Evolutionary conservation across 1,140 invertebrate species (phyloP).

Genomic region (Panonychus citri): DNA sequence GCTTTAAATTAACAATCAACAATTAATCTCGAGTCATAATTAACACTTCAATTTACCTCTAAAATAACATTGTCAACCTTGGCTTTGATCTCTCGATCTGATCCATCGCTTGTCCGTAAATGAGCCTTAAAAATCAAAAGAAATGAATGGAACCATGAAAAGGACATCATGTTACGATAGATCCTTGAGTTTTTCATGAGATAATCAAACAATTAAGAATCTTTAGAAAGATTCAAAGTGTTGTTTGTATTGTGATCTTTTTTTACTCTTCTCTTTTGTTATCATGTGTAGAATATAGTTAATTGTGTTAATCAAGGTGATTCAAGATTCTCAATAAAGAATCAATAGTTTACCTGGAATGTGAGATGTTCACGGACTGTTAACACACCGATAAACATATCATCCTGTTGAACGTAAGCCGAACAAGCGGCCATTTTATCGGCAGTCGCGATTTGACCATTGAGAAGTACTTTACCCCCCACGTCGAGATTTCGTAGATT

Average conservation of each 20-base stretch:
- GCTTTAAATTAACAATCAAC: conserved; percentile 26
- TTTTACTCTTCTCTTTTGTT: no score
- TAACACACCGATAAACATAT: conserved; percentile 72
- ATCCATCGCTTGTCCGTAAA: conserved; percentile 44
- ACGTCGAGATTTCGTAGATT: conserved; percentile 39
- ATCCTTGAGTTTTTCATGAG: not conserved
- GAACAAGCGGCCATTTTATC: conserved; percentile 46
- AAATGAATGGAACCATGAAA: conserved; percentile 26
- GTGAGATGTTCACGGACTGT: conserved; percentile 69
- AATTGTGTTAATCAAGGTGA: no score
- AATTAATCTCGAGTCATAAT: not conserved
- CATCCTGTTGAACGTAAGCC: conserved; percentile 86
- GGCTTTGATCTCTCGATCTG: conserved; percentile 46
- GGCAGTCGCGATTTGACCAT: conserved; percentile 18
- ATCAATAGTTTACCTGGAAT: conserved; percentile 45
- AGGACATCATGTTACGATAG: not conserved
- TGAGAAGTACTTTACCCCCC: conserved; percentile 34
- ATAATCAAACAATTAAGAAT: not conserved
- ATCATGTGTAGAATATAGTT: no score
- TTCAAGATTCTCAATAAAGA: not conserved
- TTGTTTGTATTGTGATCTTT: no score
- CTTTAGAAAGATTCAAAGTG: not conserved
- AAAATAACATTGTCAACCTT: conserved; percentile 68
- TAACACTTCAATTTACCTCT: conserved; percentile 34
- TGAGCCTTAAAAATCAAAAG: conserved; percentile 27